Percentiles rank a stretch among this genome's conserved stretches.
phyloP scores from a whole-genome alignment of 1,140 invertebrate species.

The Pteromalus puparum region DNA sequence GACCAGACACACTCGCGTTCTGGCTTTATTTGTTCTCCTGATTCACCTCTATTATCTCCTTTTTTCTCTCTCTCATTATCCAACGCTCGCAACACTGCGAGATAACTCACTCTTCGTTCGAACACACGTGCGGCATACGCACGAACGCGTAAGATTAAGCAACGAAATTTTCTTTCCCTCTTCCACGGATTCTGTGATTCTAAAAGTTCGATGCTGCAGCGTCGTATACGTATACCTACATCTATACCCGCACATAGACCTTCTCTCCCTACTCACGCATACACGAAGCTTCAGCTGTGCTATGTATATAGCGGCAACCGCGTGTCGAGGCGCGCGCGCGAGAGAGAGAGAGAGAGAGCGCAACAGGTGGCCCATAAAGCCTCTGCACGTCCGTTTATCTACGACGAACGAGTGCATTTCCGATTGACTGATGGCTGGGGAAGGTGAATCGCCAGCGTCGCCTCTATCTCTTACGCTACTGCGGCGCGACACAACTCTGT shows the following conservation, averaged over 20 bases:
- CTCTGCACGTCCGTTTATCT: constrained; percentile 64
- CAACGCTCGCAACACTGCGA: no score
- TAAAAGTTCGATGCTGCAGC: constrained; percentile 60
- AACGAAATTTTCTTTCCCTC: background rate
- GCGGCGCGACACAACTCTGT: background rate
- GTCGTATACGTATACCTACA: background rate
- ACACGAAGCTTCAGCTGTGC: background rate
- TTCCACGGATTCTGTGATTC: constrained; percentile 57
- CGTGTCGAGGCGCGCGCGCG: background rate
- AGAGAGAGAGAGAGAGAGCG: constrained; percentile 44
- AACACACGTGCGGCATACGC: no score
- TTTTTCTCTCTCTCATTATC: background rate
- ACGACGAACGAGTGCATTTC: constrained; percentile 65
- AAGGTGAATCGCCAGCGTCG: constrained; percentile 57
- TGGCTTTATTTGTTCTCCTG: background rate
- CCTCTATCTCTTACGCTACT: constrained; percentile 1
- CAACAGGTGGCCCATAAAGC: constrained; percentile 67
- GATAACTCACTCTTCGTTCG: no score
- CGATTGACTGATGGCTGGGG: constrained; percentile 65
- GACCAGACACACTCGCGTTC: background rate
- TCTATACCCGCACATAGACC: background rate
- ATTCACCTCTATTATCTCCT: background rate
- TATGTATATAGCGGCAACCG: background rate
- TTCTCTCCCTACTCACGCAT: background rate
- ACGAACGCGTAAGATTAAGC: no score